A percentile compares a stretch with the other conserved stretches of the same genome.
Conservation (phyloP, 2,797 vertebrate genomes). For the Tragelaphus eurycerus region DNA sequence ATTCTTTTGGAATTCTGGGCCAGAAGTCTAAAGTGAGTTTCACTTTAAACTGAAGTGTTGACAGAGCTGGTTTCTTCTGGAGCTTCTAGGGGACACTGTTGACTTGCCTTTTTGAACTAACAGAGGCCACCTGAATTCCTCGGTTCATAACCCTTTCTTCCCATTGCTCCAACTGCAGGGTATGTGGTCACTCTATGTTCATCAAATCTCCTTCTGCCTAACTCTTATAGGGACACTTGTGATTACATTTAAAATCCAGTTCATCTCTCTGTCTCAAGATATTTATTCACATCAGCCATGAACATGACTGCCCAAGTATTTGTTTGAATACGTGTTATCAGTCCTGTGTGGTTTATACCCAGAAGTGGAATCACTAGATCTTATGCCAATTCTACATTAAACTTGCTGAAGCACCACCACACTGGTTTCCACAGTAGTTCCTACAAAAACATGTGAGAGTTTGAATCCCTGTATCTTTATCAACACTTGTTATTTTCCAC, state of each 20-base stretch:
- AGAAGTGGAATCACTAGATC: not conserved
- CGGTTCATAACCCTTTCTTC: not conserved
- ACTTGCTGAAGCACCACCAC: not conserved
- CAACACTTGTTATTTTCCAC: not conserved
- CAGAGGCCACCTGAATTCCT: not conserved
- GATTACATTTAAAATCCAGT: not conserved
- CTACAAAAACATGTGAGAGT: not conserved
- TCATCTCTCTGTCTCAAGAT: not conserved
- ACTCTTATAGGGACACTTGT: not conserved
- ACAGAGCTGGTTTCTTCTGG: not conserved
- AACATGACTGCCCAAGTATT: not conserved
- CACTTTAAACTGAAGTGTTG: not conserved
- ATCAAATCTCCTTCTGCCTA: not conserved
- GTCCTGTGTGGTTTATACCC: not conserved
- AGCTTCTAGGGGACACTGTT: not conserved
- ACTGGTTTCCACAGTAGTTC: not conserved
- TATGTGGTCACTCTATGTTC: not conserved
- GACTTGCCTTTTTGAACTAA: not conserved
- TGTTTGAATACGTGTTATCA: not conserved
- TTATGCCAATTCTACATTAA: not conserved
- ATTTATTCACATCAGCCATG: not conserved
- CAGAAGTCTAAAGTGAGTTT: not conserved
- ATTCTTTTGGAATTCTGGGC: not conserved
- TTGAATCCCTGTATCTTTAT: not conserved
- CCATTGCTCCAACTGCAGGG: fast-evolving